Evolutionary conservation across 2,888 invertebrate species (phyloP), one percentile per base, ranked within the genome.

Genomic region (Helobdella robusta): DNA sequence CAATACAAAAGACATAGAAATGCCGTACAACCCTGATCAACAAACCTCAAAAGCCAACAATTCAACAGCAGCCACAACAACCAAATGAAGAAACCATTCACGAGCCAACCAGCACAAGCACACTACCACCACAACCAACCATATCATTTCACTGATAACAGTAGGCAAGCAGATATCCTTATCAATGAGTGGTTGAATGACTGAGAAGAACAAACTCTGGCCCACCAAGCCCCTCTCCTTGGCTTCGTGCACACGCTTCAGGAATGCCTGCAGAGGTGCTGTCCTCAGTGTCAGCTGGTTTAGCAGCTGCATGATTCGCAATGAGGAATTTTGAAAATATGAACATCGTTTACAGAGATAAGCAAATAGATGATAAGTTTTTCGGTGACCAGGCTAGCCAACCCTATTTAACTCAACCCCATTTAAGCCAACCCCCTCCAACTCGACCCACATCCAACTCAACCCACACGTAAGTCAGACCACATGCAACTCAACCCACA

Each of bases 91-190:
- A n/a, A n/a, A n/a, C n/a, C n/a, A n/a, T n/a, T n/a, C n/a, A n/a
- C n/a, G n/a, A n/a, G n/a, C n/a, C n/a, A n/a, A n/a, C n/a, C n/a
- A n/a, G n/a, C n/a, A n/a, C n/a, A n/a, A n/a, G n/a, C n/a, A n/a
- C n/a, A n/a, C n/a, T n/a, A n/a, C n/a, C n/a, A n/a, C n/a, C n/a
- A n/a, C n/a, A n/a, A n/a, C n/a, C n/a, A n/a, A 70, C 70, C 69
- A 70, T 18, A 70, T 56, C 69, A 70, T 67, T 18, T 44, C 40
- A 23, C 58, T 67, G 58, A 70, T 56, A 18, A 8, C 15, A n/a
- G 48, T 15, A 2, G 70, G 60, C 15, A 68, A 28, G 28, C 60
- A 28, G 23, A 40, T 25, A 36, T 62, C 52, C 20, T 28, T 20
- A 35, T 50, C 61, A 2, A 70, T 5, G 15, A 54, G 25, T 6